Evolutionary conservation across 2,888 invertebrate genomes (phyloP), one percentile per base, ranked within the genome.

Genomic region (Drosophila nr. perissopoda): DNA sequence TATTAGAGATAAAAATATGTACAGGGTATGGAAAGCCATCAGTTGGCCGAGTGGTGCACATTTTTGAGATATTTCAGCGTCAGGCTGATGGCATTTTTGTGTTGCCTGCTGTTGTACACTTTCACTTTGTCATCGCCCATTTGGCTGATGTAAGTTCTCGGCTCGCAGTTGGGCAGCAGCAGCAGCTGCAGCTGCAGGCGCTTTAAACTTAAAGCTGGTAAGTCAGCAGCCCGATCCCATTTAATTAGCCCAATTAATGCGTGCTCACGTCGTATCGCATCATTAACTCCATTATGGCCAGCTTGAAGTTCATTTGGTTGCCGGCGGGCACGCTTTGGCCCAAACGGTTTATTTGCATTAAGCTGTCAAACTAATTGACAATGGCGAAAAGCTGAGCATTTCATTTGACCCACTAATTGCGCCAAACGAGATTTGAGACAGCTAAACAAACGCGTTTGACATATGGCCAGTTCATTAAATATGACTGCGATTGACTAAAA

Each of bases 201-300:
- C 27, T 68, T 73, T 73, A 64, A 81, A 56, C 59, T 81, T 81
- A 81, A 81, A 81, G 70, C 74, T 66, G 58, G 46, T 57, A 79
- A 79, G 78, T 77, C 81, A 58, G 29, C 66, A 18, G 38, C 57
- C 56, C 69, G 38, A 29, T 36, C 61, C 65, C 81, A 81, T 78
- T 81, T 81, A 81, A 81, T 81, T 81, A 81, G 81, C 84, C 67
- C 81, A 81, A 81, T 81, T 83, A 81, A 83, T 82, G 81, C 54
- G 69, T 74, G 42, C 84, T 79, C 81, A 81, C 82, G 81, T 77
- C 70, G 67, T 63, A 38, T 59, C 54, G 25, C 56, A 8, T 46
- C 66, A 53, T 76, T 79, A 52, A 71, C 75, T 57, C 31, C 58
- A 46, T 36, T 40, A n/a, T 52, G 64, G 51, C 33, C 57, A 66